A percentile compares a stretch with the other conserved stretches of the same genome.
These are phyloP conservation scores for Marmota monax DNA, from an alignment of 2,113 vertebrate genomes.

Conservation along the genomic window DNA sequence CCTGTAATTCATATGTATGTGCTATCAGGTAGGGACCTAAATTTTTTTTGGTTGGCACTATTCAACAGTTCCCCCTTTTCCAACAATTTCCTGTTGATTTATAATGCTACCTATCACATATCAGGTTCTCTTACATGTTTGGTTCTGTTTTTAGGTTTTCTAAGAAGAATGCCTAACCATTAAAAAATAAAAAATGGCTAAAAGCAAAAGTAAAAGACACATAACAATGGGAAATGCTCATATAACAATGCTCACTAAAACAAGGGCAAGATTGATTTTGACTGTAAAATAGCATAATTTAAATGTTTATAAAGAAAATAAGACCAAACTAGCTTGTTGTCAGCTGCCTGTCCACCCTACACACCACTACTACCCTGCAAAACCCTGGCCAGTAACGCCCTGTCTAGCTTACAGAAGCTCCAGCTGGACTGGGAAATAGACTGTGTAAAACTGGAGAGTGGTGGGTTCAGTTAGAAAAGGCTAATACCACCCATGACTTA, in stretches of 20 bases:
- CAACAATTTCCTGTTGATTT: background rate
- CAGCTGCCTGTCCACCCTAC: background rate
- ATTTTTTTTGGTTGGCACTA: background rate
- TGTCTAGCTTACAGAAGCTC: background rate
- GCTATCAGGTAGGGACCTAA: background rate
- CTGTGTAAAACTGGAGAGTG: accelerated
- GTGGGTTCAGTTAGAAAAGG: background rate
- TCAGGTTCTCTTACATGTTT: background rate
- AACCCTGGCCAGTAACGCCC: background rate
- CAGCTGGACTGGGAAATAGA: background rate
- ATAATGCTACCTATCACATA: background rate
- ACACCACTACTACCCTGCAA: background rate
- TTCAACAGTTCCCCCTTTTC: background rate
- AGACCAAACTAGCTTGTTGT: background rate
- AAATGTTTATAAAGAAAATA: background rate
- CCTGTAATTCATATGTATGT: background rate
- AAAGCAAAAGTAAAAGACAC: background rate
- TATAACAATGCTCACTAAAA: background rate
- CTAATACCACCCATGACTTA: constrained; percentile 70
- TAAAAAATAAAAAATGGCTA: background rate
- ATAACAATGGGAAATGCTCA: background rate
- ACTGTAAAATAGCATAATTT: background rate
- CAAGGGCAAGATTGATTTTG: background rate
- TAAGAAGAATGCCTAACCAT: background rate
- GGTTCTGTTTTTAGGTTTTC: constrained; percentile 18